phyloP scores from a whole-genome alignment of 2,113 vertebrate genomes.

The Orycteropus afer region DNA sequence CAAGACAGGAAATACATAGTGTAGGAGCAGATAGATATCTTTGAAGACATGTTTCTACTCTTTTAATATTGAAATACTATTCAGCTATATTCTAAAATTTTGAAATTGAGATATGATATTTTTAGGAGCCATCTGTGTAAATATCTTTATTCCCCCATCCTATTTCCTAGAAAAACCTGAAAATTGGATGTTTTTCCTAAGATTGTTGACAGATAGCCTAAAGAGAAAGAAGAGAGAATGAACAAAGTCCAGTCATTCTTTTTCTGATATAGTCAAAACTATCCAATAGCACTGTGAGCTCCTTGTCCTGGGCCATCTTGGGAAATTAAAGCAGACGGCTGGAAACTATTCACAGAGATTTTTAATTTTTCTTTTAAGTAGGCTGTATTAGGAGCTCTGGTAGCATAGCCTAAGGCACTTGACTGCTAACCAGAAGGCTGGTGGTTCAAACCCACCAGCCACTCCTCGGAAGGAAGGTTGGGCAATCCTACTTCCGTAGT shows the following conservation, averaged over 20 bases:
- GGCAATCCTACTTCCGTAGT: too few relatives aligned
- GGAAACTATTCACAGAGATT: constrained; percentile 84
- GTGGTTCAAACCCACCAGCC: too few relatives aligned
- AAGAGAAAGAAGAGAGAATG: constrained; percentile 56
- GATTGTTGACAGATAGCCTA: constrained; percentile 40
- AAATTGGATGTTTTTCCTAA: constrained; percentile 30
- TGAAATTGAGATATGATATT: not conserved
- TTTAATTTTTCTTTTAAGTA: constrained; percentile 82
- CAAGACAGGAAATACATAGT: not conserved
- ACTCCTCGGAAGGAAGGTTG: too few relatives aligned
- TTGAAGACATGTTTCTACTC: not conserved
- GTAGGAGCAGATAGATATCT: not conserved
- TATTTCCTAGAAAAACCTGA: not conserved
- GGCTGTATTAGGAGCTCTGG: constrained; percentile 79
- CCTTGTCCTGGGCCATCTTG: constrained; percentile 58
- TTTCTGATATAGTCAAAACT: constrained; percentile 45
- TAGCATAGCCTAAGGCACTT: too few relatives aligned
- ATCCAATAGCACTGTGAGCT: constrained; percentile 45
- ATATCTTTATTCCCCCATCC: not conserved
- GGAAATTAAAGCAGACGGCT: constrained; percentile 84
- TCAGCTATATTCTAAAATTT: constrained; percentile 14
- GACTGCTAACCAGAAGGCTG: too few relatives aligned
- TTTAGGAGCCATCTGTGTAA: not conserved
- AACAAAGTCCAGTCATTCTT: constrained; percentile 56
- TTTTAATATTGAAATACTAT: not conserved